A percentile compares a stretch with the other conserved stretches of the same genome.
Conservation (phyloP, 2,888 invertebrate genomes). For the Cantharis rustica region DNA sequence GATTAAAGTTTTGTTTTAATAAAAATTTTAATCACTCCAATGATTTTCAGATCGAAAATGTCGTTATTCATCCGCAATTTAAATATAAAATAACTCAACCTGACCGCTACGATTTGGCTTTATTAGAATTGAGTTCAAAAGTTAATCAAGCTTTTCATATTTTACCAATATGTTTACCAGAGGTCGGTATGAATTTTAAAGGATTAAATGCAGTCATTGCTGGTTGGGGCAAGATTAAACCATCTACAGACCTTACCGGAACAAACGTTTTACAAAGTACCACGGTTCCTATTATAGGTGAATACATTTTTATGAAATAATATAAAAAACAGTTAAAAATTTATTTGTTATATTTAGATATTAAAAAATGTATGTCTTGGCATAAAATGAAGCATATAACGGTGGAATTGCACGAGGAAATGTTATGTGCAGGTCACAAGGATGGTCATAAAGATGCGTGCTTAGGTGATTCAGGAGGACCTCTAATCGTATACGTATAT, state of each 20-base stretch:
- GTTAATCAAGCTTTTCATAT: conserved; percentile 66
- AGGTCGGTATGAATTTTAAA: conserved; percentile 53
- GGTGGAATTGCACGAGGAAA: conserved; percentile 75
- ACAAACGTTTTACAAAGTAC: conserved; percentile 82
- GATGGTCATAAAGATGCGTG: conserved; percentile 84
- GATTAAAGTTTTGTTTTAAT: neutral
- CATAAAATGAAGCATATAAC: conserved; percentile 80
- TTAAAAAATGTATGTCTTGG: conserved; percentile 78
- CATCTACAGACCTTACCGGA: conserved; percentile 74
- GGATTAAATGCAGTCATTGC: conserved; percentile 72
- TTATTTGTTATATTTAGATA: conserved; percentile 56
- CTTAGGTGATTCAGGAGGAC: conserved; percentile 82
- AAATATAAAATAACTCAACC: conserved; percentile 82
- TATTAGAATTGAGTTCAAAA: conserved; percentile 72
- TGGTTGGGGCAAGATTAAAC: conserved; percentile 84
- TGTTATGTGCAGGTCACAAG: conserved; percentile 85
- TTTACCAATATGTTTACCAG: conserved; percentile 78
- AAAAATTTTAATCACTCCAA: neutral
- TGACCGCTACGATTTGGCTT: conserved; percentile 79
- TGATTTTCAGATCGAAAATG: conserved; percentile 64
- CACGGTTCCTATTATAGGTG: conserved; percentile 79
- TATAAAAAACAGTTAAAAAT: no score
- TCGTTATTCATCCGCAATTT: conserved; percentile 80
- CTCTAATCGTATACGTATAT: conserved; percentile 69
- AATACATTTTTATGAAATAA: conserved; percentile 44